Base-by-base conservation (phyloP, 2,797 vertebrate species). In the Echeneis naucrates region DNA sequence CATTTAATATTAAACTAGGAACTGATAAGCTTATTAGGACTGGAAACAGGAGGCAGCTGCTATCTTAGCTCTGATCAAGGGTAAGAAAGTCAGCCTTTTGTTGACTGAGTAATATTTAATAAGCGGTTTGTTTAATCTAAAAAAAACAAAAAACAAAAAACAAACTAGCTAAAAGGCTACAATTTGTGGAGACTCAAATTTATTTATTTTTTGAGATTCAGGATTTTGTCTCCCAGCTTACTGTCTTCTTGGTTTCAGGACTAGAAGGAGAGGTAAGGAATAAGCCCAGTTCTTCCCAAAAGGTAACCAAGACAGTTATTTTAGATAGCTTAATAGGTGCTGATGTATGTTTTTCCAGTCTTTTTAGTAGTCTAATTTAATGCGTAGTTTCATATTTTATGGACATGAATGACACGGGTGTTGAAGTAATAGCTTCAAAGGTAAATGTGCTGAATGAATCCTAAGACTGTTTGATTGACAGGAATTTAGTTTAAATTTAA, bases 391-490 rank as follows among this genome's bases (percentile, higher is more conserved):
- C 38, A 16, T 30, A 52, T 67, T 44, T 23, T 23, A 21, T 5
- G 0, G 17, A 37, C 24, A 40, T 2, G 52, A 9, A n/a, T 21
- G 1, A 24, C 14, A 60, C 2, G n/a, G n/a, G 35, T 30, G 24
- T 63, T 17, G 3, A 52, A 19, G 19, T 48, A 9, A n/a, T 51
- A 42, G 48, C 1, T 0, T 9, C 50, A 72, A 66, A 52, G 58
- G 27, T 21, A 54, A 70, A 83, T 33, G 9, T 32, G 27, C 26
- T 16, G 26, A 67, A 17, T 2, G 24, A 45, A 30, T 60, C 10
- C 37, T 67, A 40, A 65, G 23, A 47, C 5, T 47, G 54, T 81
- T 79, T 71, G 51, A 40, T 30, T 38, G 44, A 68, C 12, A 57
- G 30, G 0, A 8, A 59, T 61, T 66, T 4, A 0, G 61, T 67